These are phyloP conservation scores for Pharmacophagus antenor DNA, from an alignment of 2,888 invertebrate genomes.

Conservation along the genomic window DNA sequence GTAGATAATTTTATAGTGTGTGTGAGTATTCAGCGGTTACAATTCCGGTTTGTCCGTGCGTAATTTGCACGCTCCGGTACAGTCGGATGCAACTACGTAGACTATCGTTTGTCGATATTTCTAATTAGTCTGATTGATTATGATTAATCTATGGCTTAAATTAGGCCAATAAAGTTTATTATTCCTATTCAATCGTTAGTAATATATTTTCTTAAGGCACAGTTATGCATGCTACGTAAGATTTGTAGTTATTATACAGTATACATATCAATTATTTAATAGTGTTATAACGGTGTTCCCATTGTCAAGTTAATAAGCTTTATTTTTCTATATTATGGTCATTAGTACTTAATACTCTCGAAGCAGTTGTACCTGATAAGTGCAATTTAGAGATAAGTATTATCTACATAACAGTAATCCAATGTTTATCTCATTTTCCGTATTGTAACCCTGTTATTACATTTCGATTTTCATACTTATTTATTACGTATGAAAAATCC, in stretches of 20 bases:
- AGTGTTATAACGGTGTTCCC: not conserved
- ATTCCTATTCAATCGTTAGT: not conserved
- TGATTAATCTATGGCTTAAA: not conserved
- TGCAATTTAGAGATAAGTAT: too few relatives aligned
- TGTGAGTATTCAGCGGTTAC: constrained; percentile 1
- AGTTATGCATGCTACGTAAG: not conserved
- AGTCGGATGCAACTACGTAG: constrained; percentile 5
- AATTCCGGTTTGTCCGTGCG: constrained; percentile 6
- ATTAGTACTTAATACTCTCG: too few relatives aligned
- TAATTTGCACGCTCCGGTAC: constrained; percentile 5
- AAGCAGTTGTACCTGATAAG: too few relatives aligned
- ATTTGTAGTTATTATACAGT: not conserved
- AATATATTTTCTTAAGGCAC: not conserved
- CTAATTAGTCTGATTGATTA: constrained; percentile 1
- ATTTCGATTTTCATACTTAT: too few relatives aligned
- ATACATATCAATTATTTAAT: too few relatives aligned
- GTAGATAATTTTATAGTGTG: constrained; percentile 8
- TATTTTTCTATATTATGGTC: too few relatives aligned
- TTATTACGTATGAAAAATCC: too few relatives aligned
- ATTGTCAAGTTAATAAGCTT: too few relatives aligned
- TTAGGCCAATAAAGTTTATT: not conserved
- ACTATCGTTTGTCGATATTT: not conserved
- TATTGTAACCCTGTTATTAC: too few relatives aligned
- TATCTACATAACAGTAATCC: too few relatives aligned
- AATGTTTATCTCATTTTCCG: too few relatives aligned